A percentile compares a stretch with the other conserved stretches of the same genome.
Evolutionary conservation across 2,797 vertebrate genomes (phyloP).

Genomic region (Rhinophrynus dorsalis): DNA sequence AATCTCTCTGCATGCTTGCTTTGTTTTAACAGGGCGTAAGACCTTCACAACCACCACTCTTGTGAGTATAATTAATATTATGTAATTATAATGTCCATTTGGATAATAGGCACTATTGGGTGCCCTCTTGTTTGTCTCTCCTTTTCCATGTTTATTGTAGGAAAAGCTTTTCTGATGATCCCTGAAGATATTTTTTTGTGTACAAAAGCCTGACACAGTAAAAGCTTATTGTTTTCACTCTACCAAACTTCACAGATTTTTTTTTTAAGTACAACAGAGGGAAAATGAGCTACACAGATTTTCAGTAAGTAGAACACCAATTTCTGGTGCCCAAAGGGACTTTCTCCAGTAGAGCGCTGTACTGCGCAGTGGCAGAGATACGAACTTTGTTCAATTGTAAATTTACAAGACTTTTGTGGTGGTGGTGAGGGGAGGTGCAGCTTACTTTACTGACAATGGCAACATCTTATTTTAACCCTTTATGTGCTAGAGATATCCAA

Average conservation of each 20-base stretch:
- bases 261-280: conserved; percentile 77
- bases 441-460: no score
- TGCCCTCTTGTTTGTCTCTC: no score
- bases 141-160: conserved; percentile 74
- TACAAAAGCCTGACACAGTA: conserved; percentile 72
- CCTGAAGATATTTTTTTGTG: conserved; percentile 66
- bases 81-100: no score
- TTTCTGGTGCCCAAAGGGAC: conserved; percentile 62
- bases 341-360: not conserved
- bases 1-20: no score
- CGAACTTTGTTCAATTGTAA: not conserved
- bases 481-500: no score
- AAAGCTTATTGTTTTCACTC: conserved; percentile 78
- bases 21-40: no score
- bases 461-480: no score
- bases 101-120: no score
- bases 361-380: not conserved
- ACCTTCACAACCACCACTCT: no score
- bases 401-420: not conserved
- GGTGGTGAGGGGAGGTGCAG: no score
- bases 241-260: conserved; percentile 70
- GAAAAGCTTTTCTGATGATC: conserved; percentile 69
- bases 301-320: conserved; percentile 69
- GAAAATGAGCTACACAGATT: conserved; percentile 69
- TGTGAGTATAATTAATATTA: no score